Evolutionary conservation across 2,888 invertebrate species (phyloP).

Genomic region (Carabus problematicus): DNA sequence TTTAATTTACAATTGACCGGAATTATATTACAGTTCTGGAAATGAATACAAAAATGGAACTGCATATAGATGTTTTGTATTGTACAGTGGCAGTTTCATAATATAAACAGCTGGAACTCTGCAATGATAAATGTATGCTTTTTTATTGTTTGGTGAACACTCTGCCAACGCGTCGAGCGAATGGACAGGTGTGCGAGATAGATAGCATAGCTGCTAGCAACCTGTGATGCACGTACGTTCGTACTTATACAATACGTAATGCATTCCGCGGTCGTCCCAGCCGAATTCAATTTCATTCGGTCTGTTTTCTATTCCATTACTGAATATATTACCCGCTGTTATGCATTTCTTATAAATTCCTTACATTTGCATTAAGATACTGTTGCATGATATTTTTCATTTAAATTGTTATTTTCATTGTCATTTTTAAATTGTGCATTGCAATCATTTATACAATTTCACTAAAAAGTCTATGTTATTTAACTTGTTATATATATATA

Average conservation of each 20-base stretch:
- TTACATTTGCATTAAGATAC: constrained; percentile 34
- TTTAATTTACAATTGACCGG: no score
- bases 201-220: constrained; percentile 11
- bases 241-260: constrained; percentile 36
- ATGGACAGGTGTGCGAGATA: constrained; percentile 31
- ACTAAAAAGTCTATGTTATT: no score
- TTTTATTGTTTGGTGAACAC: neutral
- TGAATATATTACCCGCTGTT: constrained; percentile 38
- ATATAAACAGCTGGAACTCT: neutral
- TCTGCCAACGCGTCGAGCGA: neutral
- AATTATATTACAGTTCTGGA: no score
- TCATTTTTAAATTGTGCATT: no score
- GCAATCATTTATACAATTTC: no score
- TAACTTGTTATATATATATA: no score
- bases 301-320: constrained; percentile 38
- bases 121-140: neutral
- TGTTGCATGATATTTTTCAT: constrained; percentile 2
- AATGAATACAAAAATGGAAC: no score
- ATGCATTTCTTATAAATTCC: constrained; percentile 33
- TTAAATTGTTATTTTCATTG: no score
- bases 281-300: constrained; percentile 37
- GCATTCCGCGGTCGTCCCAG: constrained; percentile 33
- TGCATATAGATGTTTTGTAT: no score
- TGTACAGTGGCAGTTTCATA: neutral
- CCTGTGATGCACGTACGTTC: neutral